Conservation (phyloP, 2,888 invertebrate genomes). For the Eupithecia dodoneata region DNA sequence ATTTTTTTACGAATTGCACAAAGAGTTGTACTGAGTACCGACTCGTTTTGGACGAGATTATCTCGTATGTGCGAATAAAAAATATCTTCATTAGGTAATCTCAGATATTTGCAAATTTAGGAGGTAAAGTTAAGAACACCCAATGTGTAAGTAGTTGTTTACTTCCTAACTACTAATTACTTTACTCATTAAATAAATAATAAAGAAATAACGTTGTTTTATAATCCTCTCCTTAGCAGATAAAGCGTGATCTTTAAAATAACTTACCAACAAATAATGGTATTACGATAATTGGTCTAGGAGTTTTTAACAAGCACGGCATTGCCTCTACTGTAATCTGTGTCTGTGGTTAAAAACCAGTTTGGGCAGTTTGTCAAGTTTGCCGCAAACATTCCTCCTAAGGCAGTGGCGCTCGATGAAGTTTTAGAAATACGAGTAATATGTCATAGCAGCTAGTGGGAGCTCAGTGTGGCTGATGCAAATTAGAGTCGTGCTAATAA, state of each 20-base stretch:
- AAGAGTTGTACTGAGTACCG: neutral
- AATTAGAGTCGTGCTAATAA: neutral
- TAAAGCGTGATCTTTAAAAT: neutral
- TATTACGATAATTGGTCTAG: neutral
- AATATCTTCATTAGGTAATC: neutral
- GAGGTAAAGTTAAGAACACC: neutral
- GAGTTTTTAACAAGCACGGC: neutral
- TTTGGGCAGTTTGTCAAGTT: conserved; percentile 23
- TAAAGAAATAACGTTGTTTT: neutral
- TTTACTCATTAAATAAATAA: neutral
- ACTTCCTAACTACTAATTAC: too few species aligned
- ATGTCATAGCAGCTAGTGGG: neutral
- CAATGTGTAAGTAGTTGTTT: neutral
- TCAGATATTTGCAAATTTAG: neutral
- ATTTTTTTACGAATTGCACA: neutral
- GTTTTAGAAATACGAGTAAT: conserved; percentile 4
- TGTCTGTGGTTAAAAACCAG: conserved; percentile 27
- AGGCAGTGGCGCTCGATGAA: neutral
- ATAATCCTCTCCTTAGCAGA: neutral
- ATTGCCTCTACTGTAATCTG: neutral
- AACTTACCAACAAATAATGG: neutral
- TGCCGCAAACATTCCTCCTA: conserved; percentile 11
- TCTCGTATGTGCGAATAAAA: neutral
- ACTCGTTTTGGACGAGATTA: neutral
- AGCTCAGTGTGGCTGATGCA: neutral